These are phyloP conservation scores for Heliconius charithonia DNA, from an alignment of 2,888 invertebrate species.

Conservation along the genomic window DNA sequence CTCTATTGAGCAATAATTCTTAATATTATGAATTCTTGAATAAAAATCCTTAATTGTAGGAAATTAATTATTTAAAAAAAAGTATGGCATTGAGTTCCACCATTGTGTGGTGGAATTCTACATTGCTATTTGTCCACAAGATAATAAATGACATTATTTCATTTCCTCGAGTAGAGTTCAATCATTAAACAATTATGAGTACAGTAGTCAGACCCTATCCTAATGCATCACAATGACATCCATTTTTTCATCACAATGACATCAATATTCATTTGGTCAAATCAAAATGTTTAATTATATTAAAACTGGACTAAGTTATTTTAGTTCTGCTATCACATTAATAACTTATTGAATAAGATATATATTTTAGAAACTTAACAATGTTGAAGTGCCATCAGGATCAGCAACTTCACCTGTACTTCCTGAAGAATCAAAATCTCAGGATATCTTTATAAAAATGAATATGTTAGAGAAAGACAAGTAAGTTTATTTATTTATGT, in stretches of 20 bases:
- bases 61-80: no score
- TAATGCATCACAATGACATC: not conserved
- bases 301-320: not conserved
- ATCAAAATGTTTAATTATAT: not conserved
- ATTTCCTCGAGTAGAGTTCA: not conserved
- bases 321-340: not conserved
- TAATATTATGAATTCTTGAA: no score
- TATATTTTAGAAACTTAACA: slow-evolving; percentile 74
- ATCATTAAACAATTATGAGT: no score
- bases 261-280: not conserved
- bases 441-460: slow-evolving; percentile 72
- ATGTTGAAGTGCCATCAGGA: slow-evolving; percentile 64
- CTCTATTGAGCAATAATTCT: no score
- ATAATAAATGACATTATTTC: not conserved
- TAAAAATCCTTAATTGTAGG: no score
- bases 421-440: slow-evolving; percentile 68
- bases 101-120: no score
- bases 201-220: not conserved
- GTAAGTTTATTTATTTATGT: slow-evolving; percentile 55
- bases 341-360: not conserved
- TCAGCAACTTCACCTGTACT: slow-evolving; percentile 58
- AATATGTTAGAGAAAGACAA: slow-evolving; percentile 75
- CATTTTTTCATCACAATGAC: not conserved
- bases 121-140: no score
- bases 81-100: no score